Base-by-base conservation (phyloP, 1,140 invertebrate genomes). In the Tetramorium alpestre region DNA sequence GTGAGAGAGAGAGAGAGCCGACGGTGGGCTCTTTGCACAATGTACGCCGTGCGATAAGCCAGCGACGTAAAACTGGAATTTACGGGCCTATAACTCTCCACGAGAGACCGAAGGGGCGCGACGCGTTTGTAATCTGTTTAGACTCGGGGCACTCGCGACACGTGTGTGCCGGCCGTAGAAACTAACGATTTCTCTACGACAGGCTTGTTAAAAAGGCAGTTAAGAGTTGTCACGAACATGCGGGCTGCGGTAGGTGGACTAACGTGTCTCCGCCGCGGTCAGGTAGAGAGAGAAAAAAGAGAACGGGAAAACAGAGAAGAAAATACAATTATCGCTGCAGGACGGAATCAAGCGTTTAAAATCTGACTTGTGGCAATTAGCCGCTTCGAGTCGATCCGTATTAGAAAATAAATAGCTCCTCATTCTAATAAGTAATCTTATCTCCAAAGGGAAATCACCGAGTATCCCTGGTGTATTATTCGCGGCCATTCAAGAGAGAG, bases 181-280 rank as follows among this genome's bases (percentile, higher is more conserved):
- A 41, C 64, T 80, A 80, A 81, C 77, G 77, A 81, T 70, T 81
- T 81, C 77, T 81, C 33, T 28, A 70, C 47, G 77, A 54, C 28
- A 8, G 64, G 33, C 69, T 70, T 51, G 51, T 81, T 81, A 81
- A 81, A 81, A 54, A 69, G 16, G 64, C 64, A 81, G 77, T 78
- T 85, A 62, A 64, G 33, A 85, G 56, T 64, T 64, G 82, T 85
- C 58, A 78, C 82, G 44, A 85, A 85, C 73, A 85, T 28, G 62
- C 60, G 11, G 41, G n/a, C n/a, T 41, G 82, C 58, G 58, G 76
- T 64, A 54, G 58, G 2, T 64, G 2, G 11, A 18, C 51, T 25
- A 69, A 81, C 33, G 64, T 81, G 22, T 41, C 38, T 64, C 38
- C 44, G 18, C 16, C 22, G 33, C 47, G 13, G 28, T 44, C 28